These are phyloP conservation scores for Caradrina kadenii DNA, from an alignment of 2,888 invertebrate genomes.

Conservation along the genomic window DNA sequence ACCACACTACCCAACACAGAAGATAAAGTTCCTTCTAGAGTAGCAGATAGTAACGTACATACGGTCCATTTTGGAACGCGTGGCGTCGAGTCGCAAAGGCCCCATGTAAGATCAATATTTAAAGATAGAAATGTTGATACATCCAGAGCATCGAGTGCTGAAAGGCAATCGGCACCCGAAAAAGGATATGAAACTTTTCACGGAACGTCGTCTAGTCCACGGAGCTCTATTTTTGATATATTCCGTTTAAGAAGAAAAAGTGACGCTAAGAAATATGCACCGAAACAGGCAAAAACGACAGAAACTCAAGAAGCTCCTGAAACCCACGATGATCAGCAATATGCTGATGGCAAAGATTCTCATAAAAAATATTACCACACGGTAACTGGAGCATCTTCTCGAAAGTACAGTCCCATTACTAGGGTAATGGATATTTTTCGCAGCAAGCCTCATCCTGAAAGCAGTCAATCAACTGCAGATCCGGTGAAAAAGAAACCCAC, in stretches of 20 bases:
- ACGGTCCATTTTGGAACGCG: slow-evolving; percentile 89
- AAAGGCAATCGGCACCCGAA: slow-evolving; percentile 78
- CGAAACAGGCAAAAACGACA: slow-evolving; percentile 75
- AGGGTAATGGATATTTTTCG: slow-evolving; percentile 88
- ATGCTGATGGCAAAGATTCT: slow-evolving; percentile 81
- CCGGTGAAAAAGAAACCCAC: slow-evolving; percentile 81
- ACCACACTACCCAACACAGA: slow-evolving; percentile 82
- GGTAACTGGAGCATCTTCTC: slow-evolving; percentile 87
- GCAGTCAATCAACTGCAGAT: slow-evolving; percentile 75
- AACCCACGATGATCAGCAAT: slow-evolving; percentile 76
- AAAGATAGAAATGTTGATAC: slow-evolving; percentile 81
- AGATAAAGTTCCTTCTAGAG: slow-evolving; percentile 79
- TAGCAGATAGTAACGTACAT: slow-evolving; percentile 83
- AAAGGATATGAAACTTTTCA: slow-evolving; percentile 89
- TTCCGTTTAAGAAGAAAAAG: slow-evolving; percentile 87
- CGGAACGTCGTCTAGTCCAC: slow-evolving; percentile 87
- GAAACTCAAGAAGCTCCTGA: slow-evolving; percentile 79
- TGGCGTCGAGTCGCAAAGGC: slow-evolving; percentile 86
- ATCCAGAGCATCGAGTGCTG: slow-evolving; percentile 83
- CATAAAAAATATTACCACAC: slow-evolving; percentile 89
- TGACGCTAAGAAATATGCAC: slow-evolving; percentile 84
- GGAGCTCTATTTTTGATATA: slow-evolving; percentile 89
- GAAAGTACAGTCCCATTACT: slow-evolving; percentile 88
- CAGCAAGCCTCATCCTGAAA: slow-evolving; percentile 82
- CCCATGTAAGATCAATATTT: slow-evolving; percentile 86